Conservation (phyloP, 1,140 invertebrate species). For the Drosophila fuyamai region DNA sequence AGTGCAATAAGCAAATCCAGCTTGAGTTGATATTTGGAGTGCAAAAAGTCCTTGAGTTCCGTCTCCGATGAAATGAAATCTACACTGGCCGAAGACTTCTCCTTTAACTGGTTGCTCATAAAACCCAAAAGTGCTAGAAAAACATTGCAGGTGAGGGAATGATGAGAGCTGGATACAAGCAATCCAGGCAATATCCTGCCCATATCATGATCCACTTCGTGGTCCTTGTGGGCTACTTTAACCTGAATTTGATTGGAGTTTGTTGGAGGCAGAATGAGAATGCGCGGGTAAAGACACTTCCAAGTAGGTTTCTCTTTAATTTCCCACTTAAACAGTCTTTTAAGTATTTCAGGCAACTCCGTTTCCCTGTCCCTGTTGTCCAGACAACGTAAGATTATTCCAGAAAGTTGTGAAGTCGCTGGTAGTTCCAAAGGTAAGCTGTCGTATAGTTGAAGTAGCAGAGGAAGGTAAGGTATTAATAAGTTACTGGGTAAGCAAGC, state of each 20-base stretch:
- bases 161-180: conserved; percentile 45
- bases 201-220: conserved; percentile 28
- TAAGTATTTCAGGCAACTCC: conserved; percentile 51
- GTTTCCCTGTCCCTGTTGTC: conserved; percentile 49
- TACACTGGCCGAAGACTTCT: conserved; percentile 2
- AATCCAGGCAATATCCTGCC: conserved; percentile 38
- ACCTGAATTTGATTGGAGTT: conserved; percentile 14
- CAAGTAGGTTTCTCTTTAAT: conserved; percentile 7
- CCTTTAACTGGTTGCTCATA: conserved; percentile 31
- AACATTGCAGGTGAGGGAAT: conserved; percentile 63
- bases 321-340: conserved; percentile 44
- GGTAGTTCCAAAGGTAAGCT: conserved; percentile 28
- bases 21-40: conserved; percentile 62
- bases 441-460: conserved; percentile 62
- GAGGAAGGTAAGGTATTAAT: conserved; percentile 52
- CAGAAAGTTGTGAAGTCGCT: conserved; percentile 11
- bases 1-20: conserved; percentile 70
- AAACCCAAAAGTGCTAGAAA: conserved; percentile 61
- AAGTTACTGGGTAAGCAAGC: conserved; percentile 69
- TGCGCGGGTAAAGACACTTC: conserved; percentile 47
- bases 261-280: conserved; percentile 21
- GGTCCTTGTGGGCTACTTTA: conserved; percentile 42
- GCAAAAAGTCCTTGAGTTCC: conserved; percentile 64
- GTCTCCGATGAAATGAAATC: conserved; percentile 64
- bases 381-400: conserved; percentile 58